Evolutionary conservation across 2,113 vertebrate genomes (phyloP).

Genomic region (Pantherophis guttatus): DNA sequence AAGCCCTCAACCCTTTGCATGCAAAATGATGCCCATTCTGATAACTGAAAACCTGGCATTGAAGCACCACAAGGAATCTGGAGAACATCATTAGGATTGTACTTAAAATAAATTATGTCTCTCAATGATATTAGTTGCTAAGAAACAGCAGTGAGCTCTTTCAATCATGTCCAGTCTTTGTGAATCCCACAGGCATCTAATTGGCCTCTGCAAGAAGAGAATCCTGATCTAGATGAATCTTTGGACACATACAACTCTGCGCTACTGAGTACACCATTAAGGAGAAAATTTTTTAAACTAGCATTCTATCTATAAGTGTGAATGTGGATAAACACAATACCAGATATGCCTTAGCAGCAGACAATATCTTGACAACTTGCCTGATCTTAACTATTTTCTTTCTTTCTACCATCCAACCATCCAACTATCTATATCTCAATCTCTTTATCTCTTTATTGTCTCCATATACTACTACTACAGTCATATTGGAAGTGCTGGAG

Average conservation of each 20-base stretch:
- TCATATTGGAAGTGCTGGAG: not conserved
- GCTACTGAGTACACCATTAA: not conserved
- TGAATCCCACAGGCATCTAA: not conserved
- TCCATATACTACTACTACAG: not conserved
- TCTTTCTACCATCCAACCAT: too few species aligned
- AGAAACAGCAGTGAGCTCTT: not conserved
- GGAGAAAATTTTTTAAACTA: not conserved
- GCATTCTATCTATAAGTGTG: not conserved
- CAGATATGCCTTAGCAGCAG: not conserved
- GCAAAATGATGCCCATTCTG: not conserved
- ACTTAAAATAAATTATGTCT: slow-evolving; percentile 41
- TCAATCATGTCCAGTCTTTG: not conserved
- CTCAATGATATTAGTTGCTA: not conserved
- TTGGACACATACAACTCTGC: not conserved
- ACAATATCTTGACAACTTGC: not conserved
- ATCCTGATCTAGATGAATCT: not conserved
- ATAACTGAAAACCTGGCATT: slow-evolving; percentile 27
- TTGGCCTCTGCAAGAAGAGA: not conserved
- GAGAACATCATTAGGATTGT: slow-evolving; percentile 42
- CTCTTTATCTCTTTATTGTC: not conserved
- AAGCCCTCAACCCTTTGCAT: not conserved
- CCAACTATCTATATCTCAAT: too few species aligned
- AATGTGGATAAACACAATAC: not conserved
- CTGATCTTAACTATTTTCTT: not conserved
- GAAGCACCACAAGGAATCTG: not conserved